Base-by-base conservation (phyloP, 1,140 invertebrate genomes). In the Nymphalis io region DNA sequence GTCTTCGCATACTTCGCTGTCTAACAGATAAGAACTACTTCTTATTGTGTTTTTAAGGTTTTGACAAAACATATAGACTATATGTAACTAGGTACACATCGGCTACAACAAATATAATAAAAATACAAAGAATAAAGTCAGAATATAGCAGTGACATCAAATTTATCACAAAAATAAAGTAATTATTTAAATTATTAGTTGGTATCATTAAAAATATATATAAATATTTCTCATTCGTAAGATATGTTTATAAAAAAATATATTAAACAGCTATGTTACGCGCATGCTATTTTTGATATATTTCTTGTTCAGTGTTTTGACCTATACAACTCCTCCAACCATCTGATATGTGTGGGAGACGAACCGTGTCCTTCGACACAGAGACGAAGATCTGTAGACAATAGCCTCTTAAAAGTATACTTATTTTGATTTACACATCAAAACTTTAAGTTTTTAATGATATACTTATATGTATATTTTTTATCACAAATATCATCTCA, bases 341-440 rank as follows among this genome's bases (percentile, higher is more conserved):
- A 48, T 51, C 8, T 21, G 20, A 51, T 51, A 51, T 20, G 48
- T 51, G 18, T 51, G 48, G 48, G 48, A 51, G 48, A 20, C 20
- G 18, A 21, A 21, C 48, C 48, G 48, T 51, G 48, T 51, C 48
- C 48, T 51, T 51, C 20, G 40, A 42, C 39, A 10, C 40, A 46
- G n/a, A 46, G 42, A 46, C n/a, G 20, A 51, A 51, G 48, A 51
- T 51, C 18, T 51, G 20, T 11, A 20, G 48, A 51, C 48, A 51
- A 51, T 51, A 51, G 48, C 48, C 48, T 51, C 48, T 51, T 51
- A 51, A 20, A 18, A n/a, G 2, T 1, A 16, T n/a, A 20, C 48
- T 11, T 21, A 21, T 51, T 23, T 21, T n/a, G 18, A 11, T 51
- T 20, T 11, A 21, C 2, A 51, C 48, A 10, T 51, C n/a, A 20